Percentiles rank a stretch among this genome's conserved stretches.
Conservation (phyloP, 2,113 vertebrate genomes). For the Prinia subflava region DNA sequence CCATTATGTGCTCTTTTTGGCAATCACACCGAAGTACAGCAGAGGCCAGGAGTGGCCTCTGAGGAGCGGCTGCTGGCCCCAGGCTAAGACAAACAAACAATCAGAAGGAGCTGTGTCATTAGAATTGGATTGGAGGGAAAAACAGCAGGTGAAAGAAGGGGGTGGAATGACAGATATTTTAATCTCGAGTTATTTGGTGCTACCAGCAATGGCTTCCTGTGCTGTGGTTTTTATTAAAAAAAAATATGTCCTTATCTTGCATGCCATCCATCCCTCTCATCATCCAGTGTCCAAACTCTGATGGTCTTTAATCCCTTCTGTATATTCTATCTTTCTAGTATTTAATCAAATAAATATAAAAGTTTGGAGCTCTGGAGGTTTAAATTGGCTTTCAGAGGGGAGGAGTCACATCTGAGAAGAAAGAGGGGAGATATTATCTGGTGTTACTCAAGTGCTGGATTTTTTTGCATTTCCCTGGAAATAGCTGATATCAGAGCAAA, state of each 20-base stretch:
- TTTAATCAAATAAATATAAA: background rate
- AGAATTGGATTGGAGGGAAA: slow-evolving; percentile 19
- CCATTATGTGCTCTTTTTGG: background rate
- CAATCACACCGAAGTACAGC: background rate
- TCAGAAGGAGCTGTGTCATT: slow-evolving; percentile 29
- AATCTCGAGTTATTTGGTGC: slow-evolving; percentile 19
- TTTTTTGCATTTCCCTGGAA: background rate
- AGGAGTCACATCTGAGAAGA: background rate
- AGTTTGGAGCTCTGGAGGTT: background rate
- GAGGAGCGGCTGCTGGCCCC: slow-evolving; percentile 34
- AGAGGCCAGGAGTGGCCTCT: slow-evolving; percentile 8
- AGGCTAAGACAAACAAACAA: slow-evolving; percentile 56
- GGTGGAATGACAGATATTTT: slow-evolving; percentile 26
- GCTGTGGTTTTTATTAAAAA: background rate
- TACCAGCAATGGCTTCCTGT: slow-evolving; percentile 5
- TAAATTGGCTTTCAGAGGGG: background rate
- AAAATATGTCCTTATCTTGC: background rate
- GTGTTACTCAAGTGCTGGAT: background rate
- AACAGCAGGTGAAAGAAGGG: slow-evolving; percentile 46
- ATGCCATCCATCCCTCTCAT: background rate
- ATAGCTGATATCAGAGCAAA: background rate
- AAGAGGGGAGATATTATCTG: background rate
- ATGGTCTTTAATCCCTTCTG: background rate
- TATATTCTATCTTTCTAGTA: background rate
- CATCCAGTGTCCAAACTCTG: background rate